Evolutionary conservation across 2,113 vertebrate species (phyloP).

Genomic region (Calonectris borealis): DNA sequence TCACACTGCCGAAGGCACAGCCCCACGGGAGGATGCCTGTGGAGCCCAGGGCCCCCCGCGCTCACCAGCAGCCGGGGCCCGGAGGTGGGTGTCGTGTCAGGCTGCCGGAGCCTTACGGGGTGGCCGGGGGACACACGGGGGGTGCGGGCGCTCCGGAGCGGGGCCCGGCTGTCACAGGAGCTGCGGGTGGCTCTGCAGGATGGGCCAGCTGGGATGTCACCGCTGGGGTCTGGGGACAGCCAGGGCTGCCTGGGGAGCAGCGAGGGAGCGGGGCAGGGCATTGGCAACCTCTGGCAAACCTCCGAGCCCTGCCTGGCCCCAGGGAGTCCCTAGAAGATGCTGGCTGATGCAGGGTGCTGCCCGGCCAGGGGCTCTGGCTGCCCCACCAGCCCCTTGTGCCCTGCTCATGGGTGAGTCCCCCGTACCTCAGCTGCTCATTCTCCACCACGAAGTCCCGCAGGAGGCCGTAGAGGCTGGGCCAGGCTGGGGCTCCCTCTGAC

Average conservation of each 20-base stretch:
- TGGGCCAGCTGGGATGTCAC: background rate
- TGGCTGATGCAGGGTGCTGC: background rate
- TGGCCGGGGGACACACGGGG: background rate
- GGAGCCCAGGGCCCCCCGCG: rapidly evolving
- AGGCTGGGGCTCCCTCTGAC: background rate
- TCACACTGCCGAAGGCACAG: background rate
- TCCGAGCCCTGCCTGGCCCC: background rate
- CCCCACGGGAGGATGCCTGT: rapidly evolving
- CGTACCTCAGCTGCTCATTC: conserved; percentile 71
- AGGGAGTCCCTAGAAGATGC: background rate
- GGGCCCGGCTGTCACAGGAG: background rate
- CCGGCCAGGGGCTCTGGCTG: background rate
- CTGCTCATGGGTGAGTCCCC: background rate
- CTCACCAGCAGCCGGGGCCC: background rate
- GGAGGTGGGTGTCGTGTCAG: rapidly evolving
- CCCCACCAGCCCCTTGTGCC: too few relatives aligned
- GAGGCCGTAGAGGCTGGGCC: conserved; percentile 70
- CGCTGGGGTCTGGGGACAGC: background rate
- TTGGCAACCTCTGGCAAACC: background rate
- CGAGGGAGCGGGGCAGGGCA: background rate
- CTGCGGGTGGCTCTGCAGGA: background rate
- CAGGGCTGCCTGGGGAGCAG: conserved; percentile 6
- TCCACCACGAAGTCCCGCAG: conserved; percentile 75
- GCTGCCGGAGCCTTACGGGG: background rate
- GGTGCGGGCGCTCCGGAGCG: background rate